Base-by-base conservation (phyloP, 2,888 invertebrate genomes). In the Yponomeuta evonymella region DNA sequence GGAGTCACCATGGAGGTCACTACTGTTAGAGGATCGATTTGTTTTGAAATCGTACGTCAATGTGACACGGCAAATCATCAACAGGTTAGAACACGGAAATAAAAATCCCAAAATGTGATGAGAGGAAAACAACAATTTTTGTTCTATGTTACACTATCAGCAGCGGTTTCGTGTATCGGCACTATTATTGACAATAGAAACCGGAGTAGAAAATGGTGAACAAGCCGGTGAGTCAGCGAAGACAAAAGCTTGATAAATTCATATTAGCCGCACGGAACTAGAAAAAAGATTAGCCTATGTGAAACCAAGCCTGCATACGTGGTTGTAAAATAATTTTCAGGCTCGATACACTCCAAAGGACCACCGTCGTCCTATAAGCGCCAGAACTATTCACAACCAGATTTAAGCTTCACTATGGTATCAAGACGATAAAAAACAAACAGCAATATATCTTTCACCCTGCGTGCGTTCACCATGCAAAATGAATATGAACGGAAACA, bases 101-200 rank as follows among this genome's bases (percentile, higher is more conserved):
- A 71, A 79, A 75, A 74, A 83, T 10, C 11, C 70, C 71, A 80
- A 76, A 74, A 83, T 86, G 83, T 75, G 71, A 88, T 89, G 88
- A 83, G 73, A 69, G 2, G 65, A 67, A 83, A 79, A 73, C 83
- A 85, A 4, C 79, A 87, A 72, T 71, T 86, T 6, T 11, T 85
- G 48, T 78, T 82, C 48, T 72, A 86, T 36, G 73, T 88, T 12
- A 81, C 82, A 30, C 72, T 81, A 72, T 86, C 87, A 71, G 84
- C 86, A 36, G 70, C 81, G 3, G 70, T 82, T n/a, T 82, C 86
- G 74, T 88, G 82, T 73, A 71, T 79, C 10, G 85, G 83, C 12
- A 86, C 83, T 63, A 70, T 86, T 72, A 71, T 82, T 48, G 84
- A 85, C 33, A 43, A 12, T 48, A 48, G 15, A 10, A 67, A 29